phyloP scores from a whole-genome alignment of 92 coral and sea anemone species.

The Porites rus region DNA sequence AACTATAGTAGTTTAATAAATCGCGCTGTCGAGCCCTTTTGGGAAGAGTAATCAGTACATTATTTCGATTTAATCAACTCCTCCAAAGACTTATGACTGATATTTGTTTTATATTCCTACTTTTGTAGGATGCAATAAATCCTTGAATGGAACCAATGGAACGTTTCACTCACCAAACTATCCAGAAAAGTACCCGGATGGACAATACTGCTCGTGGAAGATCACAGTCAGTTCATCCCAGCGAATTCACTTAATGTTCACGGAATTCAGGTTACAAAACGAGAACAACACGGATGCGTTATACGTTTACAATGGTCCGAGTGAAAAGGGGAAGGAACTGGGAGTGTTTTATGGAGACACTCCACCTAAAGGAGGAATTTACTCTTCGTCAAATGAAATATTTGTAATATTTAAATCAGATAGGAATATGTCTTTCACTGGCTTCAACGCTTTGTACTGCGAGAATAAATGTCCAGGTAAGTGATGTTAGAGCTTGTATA shows the following conservation, averaged over 20 bases:
- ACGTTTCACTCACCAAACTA: conserved; percentile 72
- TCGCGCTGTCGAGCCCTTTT: too few species aligned
- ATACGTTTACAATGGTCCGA: conserved; percentile 27
- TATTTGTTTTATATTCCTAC: neutral
- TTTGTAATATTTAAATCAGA: too few species aligned
- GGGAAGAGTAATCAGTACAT: too few species aligned
- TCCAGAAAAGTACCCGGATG: conserved; percentile 65
- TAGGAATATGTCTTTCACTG: neutral
- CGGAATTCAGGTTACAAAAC: too few species aligned
- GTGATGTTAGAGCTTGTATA: neutral
- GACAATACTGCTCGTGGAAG: conserved; percentile 75
- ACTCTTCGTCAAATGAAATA: neutral
- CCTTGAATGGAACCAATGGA: conserved; percentile 41
- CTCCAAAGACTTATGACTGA: too few species aligned
- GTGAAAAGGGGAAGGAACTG: conserved; percentile 10
- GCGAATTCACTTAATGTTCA: conserved; percentile 43
- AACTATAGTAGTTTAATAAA: too few species aligned
- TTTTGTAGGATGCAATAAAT: conserved; percentile 66
- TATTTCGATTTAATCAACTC: too few species aligned
- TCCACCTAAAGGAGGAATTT: conserved; percentile 27
- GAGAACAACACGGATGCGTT: too few species aligned
- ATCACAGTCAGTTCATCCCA: conserved; percentile 43
- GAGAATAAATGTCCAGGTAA: neutral
- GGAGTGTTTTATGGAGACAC: conserved; percentile 36
- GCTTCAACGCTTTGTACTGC: conserved; percentile 41